Evolutionary conservation across 2,797 vertebrate genomes (phyloP), one percentile per base, ranked within the genome.

Genomic region (Emys orbicularis): DNA sequence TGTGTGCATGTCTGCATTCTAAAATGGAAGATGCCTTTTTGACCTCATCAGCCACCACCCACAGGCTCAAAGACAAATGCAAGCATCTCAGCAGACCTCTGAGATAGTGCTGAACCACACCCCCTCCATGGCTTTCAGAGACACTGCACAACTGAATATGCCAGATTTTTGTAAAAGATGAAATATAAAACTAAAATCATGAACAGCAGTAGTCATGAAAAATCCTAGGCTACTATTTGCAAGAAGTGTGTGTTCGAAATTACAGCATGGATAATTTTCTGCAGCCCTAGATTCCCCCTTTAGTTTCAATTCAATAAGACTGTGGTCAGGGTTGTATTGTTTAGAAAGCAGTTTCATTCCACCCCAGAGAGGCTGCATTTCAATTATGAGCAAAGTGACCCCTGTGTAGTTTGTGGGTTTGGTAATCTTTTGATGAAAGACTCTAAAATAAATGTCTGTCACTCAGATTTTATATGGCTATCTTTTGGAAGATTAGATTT

Each of bases 21-120:
- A 91, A 96, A 96, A 93, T 1, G 1, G 52, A 93, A 92, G 57
- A 34, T 91, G 92, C 96, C 96, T 93, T 97, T 93, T 90, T 96
- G 95, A 97, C 88, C 94, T 84, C 49, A 72, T 90, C 59, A 81
- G 50, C 74, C 41, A 29, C 6, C 92, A 87, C 92, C 11, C 34
- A 83, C 9, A 0, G 37, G 44, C 87, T 84, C 74, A 80, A 37
- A 84, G 61, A 1, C 29, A 95, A 93, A 92, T 86, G 94, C 88
- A 91, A 94, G 49, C 0, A 90, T 95, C 95, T 95, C 96, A 10
- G 94, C 80, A 93, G 95, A 96, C 84, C 94, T 94, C n/a, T 92
- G 96, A 97, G 41, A 12, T 29, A 27, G 8, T 37, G 59, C 11
- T 53, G 92, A 93, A 61, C 1, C 80, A 90, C 93, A 77, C 44